Percentiles rank a stretch among this genome's conserved stretches.
Evolutionary conservation across 2,797 vertebrate genomes (phyloP).

Genomic region (Coregonus ussuriensis): DNA sequence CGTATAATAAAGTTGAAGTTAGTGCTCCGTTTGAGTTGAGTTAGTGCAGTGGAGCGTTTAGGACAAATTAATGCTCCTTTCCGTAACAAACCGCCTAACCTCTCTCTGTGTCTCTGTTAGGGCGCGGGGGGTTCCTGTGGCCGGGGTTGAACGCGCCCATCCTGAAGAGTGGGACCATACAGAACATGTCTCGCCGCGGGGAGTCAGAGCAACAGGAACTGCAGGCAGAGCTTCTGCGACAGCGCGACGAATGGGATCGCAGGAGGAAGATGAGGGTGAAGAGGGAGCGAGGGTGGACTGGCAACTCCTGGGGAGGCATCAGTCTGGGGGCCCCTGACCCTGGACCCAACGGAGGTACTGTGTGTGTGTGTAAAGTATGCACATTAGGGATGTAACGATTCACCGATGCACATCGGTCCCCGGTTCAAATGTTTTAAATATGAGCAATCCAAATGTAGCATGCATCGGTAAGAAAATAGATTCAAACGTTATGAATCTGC

Average conservation of each 20-base stretch:
- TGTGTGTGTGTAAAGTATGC: not conserved
- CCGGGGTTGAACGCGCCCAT: constrained; percentile 88
- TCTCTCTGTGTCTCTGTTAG: constrained; percentile 58
- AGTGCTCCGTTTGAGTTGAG: not conserved
- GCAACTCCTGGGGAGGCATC: constrained; percentile 86
- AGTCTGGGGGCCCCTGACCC: constrained; percentile 88
- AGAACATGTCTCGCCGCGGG: constrained; percentile 71
- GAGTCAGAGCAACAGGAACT: constrained; percentile 78
- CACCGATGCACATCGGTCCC: no score
- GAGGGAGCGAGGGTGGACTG: constrained; percentile 91
- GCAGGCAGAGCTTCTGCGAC: constrained; percentile 73
- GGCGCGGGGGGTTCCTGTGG: constrained; percentile 89
- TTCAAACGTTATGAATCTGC: no score
- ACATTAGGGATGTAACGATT: no score
- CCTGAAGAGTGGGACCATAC: constrained; percentile 69
- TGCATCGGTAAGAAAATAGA: no score
- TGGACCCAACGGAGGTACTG: constrained; percentile 89
- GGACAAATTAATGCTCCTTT: not conserved
- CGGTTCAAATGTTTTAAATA: no score
- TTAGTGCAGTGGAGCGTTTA: not conserved
- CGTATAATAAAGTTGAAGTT: not conserved
- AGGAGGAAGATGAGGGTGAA: constrained; percentile 82
- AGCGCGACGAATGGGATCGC: constrained; percentile 85
- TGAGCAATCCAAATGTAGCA: no score
- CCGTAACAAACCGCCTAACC: not conserved